Evolutionary conservation across 92 coral and sea anemone species (phyloP).

Genomic region (Actinernus sp.): DNA sequence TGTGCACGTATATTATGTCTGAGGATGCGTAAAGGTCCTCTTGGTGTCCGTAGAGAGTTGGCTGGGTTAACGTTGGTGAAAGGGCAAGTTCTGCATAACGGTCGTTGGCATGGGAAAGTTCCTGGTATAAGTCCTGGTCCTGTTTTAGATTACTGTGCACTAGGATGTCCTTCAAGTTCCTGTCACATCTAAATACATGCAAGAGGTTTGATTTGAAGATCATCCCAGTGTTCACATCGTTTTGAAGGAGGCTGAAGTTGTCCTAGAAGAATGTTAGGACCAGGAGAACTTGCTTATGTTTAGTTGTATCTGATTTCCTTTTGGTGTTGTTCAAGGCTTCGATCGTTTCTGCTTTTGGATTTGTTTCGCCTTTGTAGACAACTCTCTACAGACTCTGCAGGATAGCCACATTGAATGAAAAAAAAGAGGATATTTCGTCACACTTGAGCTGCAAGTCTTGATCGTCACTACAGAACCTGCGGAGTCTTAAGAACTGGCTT

Average conservation of each 20-base stretch:
- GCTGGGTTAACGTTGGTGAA: background rate
- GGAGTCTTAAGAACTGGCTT: slow-evolving; percentile 2
- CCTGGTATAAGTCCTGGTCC: background rate
- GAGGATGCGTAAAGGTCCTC: background rate
- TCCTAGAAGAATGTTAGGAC: no score
- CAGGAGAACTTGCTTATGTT: no score
- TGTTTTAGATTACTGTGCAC: background rate
- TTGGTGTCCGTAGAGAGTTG: background rate
- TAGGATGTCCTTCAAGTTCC: slow-evolving; percentile 7
- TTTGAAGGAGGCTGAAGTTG: no score
- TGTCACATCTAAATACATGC: background rate
- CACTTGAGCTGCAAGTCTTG: background rate
- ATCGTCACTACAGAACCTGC: background rate
- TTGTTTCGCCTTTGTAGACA: background rate
- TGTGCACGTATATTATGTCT: background rate
- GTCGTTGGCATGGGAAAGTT: background rate
- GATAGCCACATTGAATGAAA: no score
- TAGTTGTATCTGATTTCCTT: no score
- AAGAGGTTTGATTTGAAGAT: no score
- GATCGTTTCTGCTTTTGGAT: background rate
- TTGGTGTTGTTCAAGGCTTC: no score
- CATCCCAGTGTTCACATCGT: no score
- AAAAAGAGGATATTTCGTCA: no score
- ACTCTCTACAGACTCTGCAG: no score
- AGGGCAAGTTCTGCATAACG: background rate